phyloP scores from a whole-genome alignment of 2,113 vertebrate genomes.

The Pseudonaja textilis region DNA sequence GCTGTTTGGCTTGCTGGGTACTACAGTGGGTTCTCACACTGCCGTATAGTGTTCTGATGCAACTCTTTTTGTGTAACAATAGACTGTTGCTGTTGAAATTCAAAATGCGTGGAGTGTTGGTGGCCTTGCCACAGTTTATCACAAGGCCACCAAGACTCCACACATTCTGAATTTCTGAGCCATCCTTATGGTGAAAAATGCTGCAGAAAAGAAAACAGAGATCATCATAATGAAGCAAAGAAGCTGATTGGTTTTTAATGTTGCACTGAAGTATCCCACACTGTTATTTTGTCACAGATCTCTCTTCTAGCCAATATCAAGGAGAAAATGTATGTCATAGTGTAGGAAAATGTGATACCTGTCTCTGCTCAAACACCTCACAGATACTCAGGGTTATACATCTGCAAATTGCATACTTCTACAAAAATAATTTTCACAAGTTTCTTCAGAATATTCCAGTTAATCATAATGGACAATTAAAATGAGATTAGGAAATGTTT shows the following conservation, averaged over 20 bases:
- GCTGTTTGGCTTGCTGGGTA: not conserved
- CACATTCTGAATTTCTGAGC: not conserved
- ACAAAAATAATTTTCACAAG: not conserved
- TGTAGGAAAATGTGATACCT: constrained; percentile 9
- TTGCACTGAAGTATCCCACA: not conserved
- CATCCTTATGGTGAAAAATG: not conserved
- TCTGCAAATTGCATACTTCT: not conserved
- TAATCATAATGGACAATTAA: constrained; percentile 11
- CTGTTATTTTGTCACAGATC: not conserved
- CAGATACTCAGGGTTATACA: not conserved
- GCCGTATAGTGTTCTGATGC: not conserved
- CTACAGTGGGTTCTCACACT: not conserved
- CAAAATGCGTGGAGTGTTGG: not conserved
- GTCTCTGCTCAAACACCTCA: not conserved
- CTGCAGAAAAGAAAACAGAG: not conserved
- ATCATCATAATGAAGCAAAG: not conserved
- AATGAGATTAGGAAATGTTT: not conserved
- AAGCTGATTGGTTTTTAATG: not conserved
- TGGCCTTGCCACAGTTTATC: not conserved
- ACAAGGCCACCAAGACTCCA: not conserved
- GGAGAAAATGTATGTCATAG: constrained; percentile 12
- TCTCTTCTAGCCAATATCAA: not conserved
- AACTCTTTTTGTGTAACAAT: not conserved
- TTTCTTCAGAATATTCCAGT: not conserved
- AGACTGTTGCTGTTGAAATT: not conserved